Percentiles rank a stretch among this genome's conserved stretches.
These are phyloP conservation scores for Neocrepidodera transversa DNA, from an alignment of 2,888 invertebrate genomes.

Conservation along the genomic window DNA sequence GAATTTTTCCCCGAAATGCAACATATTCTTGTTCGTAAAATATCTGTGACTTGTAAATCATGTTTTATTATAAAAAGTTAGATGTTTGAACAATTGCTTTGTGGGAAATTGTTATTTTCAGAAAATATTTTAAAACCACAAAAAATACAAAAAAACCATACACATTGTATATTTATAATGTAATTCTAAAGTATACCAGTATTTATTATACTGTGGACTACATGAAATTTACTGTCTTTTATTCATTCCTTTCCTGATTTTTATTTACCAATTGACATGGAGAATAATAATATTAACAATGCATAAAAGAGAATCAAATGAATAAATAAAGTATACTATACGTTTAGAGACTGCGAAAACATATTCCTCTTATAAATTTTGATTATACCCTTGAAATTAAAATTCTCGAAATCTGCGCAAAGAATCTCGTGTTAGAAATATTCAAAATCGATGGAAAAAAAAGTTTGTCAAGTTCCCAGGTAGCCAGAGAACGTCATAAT, in stretches of 20 bases:
- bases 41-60: conserved; percentile 60
- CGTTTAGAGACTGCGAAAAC: no score
- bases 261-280: no score
- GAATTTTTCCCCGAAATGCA: conserved; percentile 53
- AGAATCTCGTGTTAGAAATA: no score
- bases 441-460: no score
- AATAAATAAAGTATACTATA: no score
- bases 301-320: no score
- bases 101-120: conserved; percentile 66
- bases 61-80: conserved; percentile 60
- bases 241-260: not conserved
- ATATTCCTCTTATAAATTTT: no score
- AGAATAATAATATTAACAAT: no score
- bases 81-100: conserved; percentile 63
- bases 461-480: no score
- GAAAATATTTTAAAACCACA: conserved; percentile 63
- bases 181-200: conserved; percentile 65
- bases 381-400: no score
- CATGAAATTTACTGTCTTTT: conserved; percentile 54
- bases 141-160: conserved; percentile 62
- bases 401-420: no score
- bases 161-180: conserved; percentile 66
- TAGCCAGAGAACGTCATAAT: no score
- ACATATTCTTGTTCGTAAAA: conserved; percentile 59
- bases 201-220: conserved; percentile 65